Percentiles rank a stretch among this genome's conserved stretches.
phyloP scores from a whole-genome alignment of 2,797 vertebrate genomes.

The Fistularia tabacaria region DNA sequence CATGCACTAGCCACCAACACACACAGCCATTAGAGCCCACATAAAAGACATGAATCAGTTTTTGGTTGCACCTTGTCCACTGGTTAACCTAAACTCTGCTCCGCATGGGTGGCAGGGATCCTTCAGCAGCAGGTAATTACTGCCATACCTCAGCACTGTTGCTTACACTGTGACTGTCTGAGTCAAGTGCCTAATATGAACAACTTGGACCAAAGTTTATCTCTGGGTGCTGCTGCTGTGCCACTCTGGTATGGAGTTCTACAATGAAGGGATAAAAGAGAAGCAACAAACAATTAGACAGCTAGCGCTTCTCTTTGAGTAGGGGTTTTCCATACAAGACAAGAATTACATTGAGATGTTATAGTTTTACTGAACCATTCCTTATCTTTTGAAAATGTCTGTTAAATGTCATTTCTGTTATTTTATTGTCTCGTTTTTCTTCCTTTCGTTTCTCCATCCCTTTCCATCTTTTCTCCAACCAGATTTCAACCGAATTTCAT shows the following conservation, averaged over 20 bases:
- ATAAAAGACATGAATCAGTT: constrained; percentile 23
- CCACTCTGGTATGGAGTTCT: not conserved
- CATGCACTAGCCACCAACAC: constrained; percentile 12
- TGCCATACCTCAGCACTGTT: constrained; percentile 29
- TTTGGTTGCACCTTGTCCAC: constrained; percentile 36
- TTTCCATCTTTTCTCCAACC: too few species aligned
- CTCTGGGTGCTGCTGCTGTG: constrained; percentile 22
- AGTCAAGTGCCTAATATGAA: constrained; percentile 34
- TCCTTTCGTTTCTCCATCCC: too few species aligned
- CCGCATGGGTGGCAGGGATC: constrained; percentile 52
- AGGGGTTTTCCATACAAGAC: constrained; percentile 15
- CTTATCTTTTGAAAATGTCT: too few species aligned
- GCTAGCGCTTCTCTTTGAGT: not conserved
- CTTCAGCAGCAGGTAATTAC: constrained; percentile 62
- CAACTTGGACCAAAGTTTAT: constrained; percentile 32
- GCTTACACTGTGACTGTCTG: constrained; percentile 30
- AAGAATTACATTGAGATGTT: constrained; percentile 23
- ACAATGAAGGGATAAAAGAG: too few species aligned
- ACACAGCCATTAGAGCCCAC: constrained; percentile 39
- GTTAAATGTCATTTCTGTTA: constrained; percentile 28
- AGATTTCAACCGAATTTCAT: too few species aligned
- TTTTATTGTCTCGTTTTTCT: constrained; percentile 9
- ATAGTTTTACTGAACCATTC: constrained; percentile 25
- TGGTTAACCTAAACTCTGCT: constrained; percentile 30
- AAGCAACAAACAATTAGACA: too few species aligned